Percentiles rank a stretch among this genome's conserved stretches.
phyloP scores from a whole-genome alignment of 2,113 vertebrate species.

The Gymnorhina tibicen region DNA sequence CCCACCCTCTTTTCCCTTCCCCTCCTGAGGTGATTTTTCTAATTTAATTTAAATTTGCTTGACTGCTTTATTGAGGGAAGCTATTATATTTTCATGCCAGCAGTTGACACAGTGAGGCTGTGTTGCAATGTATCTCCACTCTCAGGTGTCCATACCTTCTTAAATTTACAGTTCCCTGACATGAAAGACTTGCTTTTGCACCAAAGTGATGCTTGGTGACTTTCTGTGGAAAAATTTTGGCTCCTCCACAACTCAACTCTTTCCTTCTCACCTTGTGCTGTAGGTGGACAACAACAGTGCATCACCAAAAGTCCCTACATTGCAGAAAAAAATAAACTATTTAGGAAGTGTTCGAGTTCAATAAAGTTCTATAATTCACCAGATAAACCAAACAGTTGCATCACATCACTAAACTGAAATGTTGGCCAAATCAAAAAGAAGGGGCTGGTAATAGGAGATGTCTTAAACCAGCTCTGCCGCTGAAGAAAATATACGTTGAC shows the following conservation, averaged over 20 bases:
- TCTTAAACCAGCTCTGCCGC: not conserved
- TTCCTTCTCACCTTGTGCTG: not conserved
- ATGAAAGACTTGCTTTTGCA: not conserved
- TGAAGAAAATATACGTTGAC: not conserved
- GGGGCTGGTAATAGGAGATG: not conserved
- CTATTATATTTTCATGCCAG: not conserved
- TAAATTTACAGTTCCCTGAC: not conserved
- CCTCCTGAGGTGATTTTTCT: not conserved
- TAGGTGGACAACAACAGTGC: not conserved
- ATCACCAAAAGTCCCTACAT: not conserved
- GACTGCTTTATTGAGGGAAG: not conserved
- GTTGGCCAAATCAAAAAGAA: not conserved
- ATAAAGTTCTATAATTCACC: not conserved
- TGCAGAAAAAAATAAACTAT: not conserved
- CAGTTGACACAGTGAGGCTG: not conserved
- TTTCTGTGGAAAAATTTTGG: not conserved
- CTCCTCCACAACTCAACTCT: not conserved
- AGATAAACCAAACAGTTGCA: not conserved
- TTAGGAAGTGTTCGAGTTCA: not conserved
- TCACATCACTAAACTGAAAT: not conserved
- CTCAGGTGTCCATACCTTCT: not conserved
- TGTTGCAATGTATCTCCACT: not conserved
- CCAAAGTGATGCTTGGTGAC: not conserved
- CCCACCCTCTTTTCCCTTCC: not conserved
- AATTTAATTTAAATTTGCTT: slow-evolving; percentile 12